Evolutionary conservation across 2,888 invertebrate genomes (phyloP).

Genomic region (Muschampia plurimacula): DNA sequence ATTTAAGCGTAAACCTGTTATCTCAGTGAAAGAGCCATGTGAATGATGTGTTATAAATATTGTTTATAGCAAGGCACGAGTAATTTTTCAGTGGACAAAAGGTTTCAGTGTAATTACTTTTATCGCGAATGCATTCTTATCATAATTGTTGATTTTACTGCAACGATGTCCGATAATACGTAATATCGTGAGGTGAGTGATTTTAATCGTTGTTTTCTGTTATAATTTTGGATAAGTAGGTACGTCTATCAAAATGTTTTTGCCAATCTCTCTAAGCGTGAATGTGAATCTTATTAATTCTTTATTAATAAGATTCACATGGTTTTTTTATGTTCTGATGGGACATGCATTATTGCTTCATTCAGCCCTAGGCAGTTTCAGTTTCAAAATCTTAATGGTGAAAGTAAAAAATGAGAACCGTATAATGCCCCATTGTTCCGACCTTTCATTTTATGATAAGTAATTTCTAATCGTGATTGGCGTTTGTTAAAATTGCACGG

Average conservation of each 20-base stretch:
- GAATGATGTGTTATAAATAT: constrained; percentile 60
- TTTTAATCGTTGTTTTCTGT: constrained; percentile 27
- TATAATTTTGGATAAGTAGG: not conserved
- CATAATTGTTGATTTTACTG: constrained; percentile 64
- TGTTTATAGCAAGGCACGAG: constrained; percentile 54
- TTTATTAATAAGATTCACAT: no score
- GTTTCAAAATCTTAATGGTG: constrained; percentile 16
- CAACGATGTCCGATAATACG: constrained; percentile 57
- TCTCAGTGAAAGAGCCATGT: constrained; percentile 38
- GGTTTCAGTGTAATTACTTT: constrained; percentile 60
- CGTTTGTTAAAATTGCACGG: constrained; percentile 7
- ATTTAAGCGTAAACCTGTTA: constrained; percentile 1
- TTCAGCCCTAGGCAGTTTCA: constrained; percentile 17
- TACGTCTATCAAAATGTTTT: not conserved
- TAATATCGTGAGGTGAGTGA: constrained; percentile 63
- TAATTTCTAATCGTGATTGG: constrained; percentile 23
- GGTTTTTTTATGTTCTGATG: not conserved
- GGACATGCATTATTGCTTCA: not conserved
- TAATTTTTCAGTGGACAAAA: constrained; percentile 51
- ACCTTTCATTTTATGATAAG: constrained; percentile 41
- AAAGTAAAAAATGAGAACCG: constrained; percentile 21
- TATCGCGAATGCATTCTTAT: constrained; percentile 60
- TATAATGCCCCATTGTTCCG: constrained; percentile 37
- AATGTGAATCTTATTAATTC: no score
- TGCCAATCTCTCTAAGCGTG: not conserved